Base-by-base conservation (phyloP, 2,113 vertebrate genomes). In the Pseudopipra pipra region DNA sequence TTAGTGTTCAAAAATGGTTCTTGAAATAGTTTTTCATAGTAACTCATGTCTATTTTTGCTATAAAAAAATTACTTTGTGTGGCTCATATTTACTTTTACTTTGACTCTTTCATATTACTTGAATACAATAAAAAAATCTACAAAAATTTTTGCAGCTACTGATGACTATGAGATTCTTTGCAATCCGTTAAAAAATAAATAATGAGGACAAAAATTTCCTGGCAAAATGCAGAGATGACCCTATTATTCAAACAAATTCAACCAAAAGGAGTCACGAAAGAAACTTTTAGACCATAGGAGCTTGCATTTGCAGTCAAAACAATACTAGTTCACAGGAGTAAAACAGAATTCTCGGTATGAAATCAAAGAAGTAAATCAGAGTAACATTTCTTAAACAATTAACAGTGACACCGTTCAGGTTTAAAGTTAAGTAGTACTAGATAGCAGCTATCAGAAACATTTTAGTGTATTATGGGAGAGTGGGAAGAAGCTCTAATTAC, bases 11-110 rank as follows among this genome's bases (percentile, higher is more conserved):
- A 47, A 61, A 96, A 47, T 27, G 4, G 23, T 55, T 44, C 67
- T 17, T 94, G 52, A 74, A 73, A 82, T 56, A 65, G 65, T 86
- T 95, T 96, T 77, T 79, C 43, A 67, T 65, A 91, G 76, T 77
- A 94, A 95, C 62, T 77, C 43, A 24, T 68, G 54, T 27, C 33
- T 96, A 51, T 49, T 95, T 93, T n/a, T 84, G 30, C 58, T 73
- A 49, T 59, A 84, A 35, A 58, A 79, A 80, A 88, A 63, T 92
- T 94, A 35, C 51, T 85, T 86, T 95, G 49, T 66, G 41, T 33
- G 59, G 71, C 35, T 58, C 11, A 46, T 43, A 44, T 84, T 96
- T 90, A 75, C 10, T 84, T 84, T 96, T 90, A 75, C 10, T 84
- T 93, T 80, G 25, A 87, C 82, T 86, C 8, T 72, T 91, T 96